These are phyloP conservation scores for Mizuhopecten yessoensis DNA, from an alignment of 1,140 invertebrate species.

Conservation along the genomic window DNA sequence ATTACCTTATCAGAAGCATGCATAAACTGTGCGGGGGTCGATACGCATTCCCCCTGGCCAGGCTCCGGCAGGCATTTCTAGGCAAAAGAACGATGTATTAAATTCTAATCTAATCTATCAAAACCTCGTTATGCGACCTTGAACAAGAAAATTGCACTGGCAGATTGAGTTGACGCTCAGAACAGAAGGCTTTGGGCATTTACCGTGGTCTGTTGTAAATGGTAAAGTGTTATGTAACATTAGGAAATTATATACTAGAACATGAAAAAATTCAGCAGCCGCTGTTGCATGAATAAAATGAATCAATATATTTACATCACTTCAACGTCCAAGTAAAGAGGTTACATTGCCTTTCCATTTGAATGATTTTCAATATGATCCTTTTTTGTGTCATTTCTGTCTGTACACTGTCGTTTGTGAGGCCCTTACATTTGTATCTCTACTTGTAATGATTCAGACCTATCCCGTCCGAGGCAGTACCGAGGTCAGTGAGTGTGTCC, in stretches of 20 bases:
- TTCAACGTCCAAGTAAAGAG: not conserved
- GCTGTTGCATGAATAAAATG: not conserved
- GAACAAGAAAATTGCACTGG: not conserved
- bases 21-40: not conserved
- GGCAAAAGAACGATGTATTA: not conserved
- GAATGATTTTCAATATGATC: not conserved
- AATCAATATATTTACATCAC: conserved; percentile 20
- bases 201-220: not conserved
- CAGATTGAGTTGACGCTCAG: conserved; percentile 23
- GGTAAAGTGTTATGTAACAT: not conserved
- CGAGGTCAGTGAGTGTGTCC: not conserved
- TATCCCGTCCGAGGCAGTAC: not conserved
- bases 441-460: not conserved
- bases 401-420: not conserved
- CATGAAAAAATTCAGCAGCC: not conserved
- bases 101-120: conserved; percentile 25
- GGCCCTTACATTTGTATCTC: not conserved
- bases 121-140: conserved; percentile 26
- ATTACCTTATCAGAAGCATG: not conserved
- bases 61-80: not conserved
- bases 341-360: not conserved
- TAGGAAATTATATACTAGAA: not conserved
- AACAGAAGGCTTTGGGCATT: not conserved
- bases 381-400: conserved; percentile 1
- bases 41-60: not conserved